A percentile compares a stretch with the other conserved stretches of the same genome.
phyloP scores from a whole-genome alignment of 2,113 vertebrate species.

The Galemys pyrenaicus region DNA sequence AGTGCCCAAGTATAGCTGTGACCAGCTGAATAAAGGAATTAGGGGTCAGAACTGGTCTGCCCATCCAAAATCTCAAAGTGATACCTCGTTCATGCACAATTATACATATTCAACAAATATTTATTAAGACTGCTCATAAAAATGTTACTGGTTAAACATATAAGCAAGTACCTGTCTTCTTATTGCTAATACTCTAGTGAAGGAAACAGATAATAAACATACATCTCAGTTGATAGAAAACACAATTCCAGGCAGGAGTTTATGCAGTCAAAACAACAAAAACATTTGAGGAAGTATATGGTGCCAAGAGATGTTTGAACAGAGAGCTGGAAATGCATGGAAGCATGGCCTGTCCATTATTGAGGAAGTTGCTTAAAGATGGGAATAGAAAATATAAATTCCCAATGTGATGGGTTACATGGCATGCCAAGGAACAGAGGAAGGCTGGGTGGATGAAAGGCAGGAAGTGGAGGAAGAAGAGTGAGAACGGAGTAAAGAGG shows the following conservation, averaged over 20 bases:
- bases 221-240: not conserved
- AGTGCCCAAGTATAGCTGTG: not conserved
- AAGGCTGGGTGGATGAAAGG: too few species aligned
- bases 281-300: not conserved
- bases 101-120: not conserved
- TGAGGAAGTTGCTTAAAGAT: rapidly evolving
- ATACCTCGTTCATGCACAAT: rapidly evolving
- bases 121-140: not conserved
- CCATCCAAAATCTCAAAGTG: not conserved
- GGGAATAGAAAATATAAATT: not conserved
- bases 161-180: not conserved
- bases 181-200: not conserved
- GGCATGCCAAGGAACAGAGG: not conserved
- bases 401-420: not conserved
- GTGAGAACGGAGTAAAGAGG: not conserved
- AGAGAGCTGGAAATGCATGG: not conserved
- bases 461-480: not conserved
- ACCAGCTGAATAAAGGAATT: not conserved
- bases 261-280: not conserved
- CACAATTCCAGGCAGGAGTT: not conserved
- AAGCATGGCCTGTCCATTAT: rapidly evolving
- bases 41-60: not conserved
- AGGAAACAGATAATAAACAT: not conserved
- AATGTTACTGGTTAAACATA: not conserved
- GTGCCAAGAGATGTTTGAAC: not conserved